Percentiles rank a stretch among this genome's conserved stretches.
These are phyloP conservation scores for Microtus richardsoni DNA, from an alignment of 2,113 vertebrate genomes.

Conservation along the genomic window DNA sequence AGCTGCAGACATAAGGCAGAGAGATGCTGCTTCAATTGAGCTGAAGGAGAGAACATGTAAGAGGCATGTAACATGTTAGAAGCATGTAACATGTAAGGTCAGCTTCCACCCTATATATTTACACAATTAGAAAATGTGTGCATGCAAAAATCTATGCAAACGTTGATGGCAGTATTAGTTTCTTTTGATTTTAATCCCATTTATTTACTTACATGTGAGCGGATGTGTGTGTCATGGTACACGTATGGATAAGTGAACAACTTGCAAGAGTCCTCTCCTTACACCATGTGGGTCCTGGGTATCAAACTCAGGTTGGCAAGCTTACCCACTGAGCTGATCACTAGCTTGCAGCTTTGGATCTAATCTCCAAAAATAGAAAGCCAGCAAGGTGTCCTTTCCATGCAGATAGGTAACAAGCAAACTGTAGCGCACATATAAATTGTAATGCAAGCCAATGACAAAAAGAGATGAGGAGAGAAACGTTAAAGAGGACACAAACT, in stretches of 20 bases:
- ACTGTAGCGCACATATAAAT: background rate
- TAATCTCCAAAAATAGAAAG: background rate
- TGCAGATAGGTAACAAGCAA: background rate
- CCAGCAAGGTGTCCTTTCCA: background rate
- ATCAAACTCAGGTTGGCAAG: background rate
- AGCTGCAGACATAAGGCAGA: background rate
- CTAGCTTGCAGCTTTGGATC: background rate
- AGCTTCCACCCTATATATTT: background rate
- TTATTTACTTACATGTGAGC: background rate
- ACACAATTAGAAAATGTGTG: background rate
- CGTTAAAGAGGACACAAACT: background rate
- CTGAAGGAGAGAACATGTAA: background rate
- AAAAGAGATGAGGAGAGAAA: background rate
- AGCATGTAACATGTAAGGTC: background rate
- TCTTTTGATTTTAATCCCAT: background rate
- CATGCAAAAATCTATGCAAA: background rate
- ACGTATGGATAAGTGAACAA: background rate
- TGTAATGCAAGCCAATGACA: background rate
- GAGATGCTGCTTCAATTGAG: background rate
- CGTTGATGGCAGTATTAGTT: background rate
- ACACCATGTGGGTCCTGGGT: no score
- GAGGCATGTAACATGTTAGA: background rate
- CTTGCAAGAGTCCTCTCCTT: background rate
- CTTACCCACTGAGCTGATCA: background rate
- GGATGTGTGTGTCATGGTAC: background rate